phyloP scores from a whole-genome alignment of 2,113 vertebrate genomes.

The Terrapene triunguis region DNA sequence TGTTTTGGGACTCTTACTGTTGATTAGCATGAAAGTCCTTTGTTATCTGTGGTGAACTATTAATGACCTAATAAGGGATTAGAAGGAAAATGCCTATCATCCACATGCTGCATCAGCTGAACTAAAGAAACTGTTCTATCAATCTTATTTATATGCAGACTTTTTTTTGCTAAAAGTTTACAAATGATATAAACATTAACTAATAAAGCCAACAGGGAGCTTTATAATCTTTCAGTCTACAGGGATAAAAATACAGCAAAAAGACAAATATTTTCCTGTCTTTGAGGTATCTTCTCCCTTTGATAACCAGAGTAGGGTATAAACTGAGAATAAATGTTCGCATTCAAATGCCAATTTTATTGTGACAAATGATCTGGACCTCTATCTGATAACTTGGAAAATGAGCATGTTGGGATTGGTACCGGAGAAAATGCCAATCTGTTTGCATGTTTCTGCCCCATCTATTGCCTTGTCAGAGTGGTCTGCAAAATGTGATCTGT shows the following conservation, averaged over 20 bases:
- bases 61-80: slow-evolving; percentile 68
- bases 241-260: background rate
- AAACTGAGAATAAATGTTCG: background rate
- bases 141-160: slow-evolving; percentile 19
- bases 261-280: background rate
- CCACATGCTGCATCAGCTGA: slow-evolving; percentile 45
- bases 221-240: background rate
- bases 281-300: background rate
- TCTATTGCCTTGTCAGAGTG: background rate
- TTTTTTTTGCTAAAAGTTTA: slow-evolving; percentile 28
- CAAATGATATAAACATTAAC: background rate
- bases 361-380: background rate
- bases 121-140: slow-evolving; percentile 44
- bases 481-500: background rate
- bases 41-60: slow-evolving; percentile 48
- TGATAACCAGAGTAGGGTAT: background rate
- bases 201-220: background rate
- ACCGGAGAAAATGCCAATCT: background rate
- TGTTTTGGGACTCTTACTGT: slow-evolving; percentile 6
- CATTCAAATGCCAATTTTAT: background rate
- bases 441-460: background rate
- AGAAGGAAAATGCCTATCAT: background rate
- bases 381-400: background rate
- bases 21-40: slow-evolving; percentile 24
- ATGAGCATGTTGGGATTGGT: background rate